Base-by-base conservation (phyloP, 2,888 invertebrate genomes). In the Synergus japonicus region DNA sequence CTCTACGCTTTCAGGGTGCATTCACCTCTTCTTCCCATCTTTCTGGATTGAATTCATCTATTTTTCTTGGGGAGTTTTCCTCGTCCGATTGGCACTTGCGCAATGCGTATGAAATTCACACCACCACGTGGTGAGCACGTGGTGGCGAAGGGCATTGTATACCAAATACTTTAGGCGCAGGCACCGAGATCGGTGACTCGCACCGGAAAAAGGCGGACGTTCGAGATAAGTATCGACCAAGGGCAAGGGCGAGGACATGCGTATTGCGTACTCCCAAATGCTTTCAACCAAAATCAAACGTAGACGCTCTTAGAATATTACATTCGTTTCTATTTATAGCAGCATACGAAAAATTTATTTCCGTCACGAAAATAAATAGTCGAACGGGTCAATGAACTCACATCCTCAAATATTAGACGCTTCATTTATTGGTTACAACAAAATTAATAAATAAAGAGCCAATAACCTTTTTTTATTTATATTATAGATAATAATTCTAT, bases 221-320 rank as follows among this genome's bases (percentile, higher is more conserved):
- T 84, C 81, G 80, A 89, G 88, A 88, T 89, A 88, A 87, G 86
- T 91, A 90, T 90, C 90, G 90, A 90, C 86, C 90, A 91, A 91
- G 91, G 90, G 89, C 91, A 91, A 91, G 91, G 91, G 87, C 89
- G 85, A 83, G 87, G 85, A 86, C 87, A 87, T 86, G 87, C 86
- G 84, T 81, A 76, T 67, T 86, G 87, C 86, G 83, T 80, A 76
- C 67, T 77, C 49, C 73, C 76, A 76, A 80, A 80, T 81, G 78
- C 78, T 41, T 76, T 79, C 76, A 67, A 29, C 76, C 73, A 78
- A 78, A 77, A 65, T 80, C 60, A 78, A 66, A 76, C 76, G 67
- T 66, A 12, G n/a, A 43, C 66, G 78, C 77, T 78, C 58, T 66
- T 41, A 54, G 41, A 49, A 12, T 44, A 58, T 46, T 43, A 15